Percentiles rank a stretch among this genome's conserved stretches.
These are phyloP conservation scores for Drosophila neotestacea DNA, from an alignment of 2,888 invertebrate species.

Conservation along the genomic window DNA sequence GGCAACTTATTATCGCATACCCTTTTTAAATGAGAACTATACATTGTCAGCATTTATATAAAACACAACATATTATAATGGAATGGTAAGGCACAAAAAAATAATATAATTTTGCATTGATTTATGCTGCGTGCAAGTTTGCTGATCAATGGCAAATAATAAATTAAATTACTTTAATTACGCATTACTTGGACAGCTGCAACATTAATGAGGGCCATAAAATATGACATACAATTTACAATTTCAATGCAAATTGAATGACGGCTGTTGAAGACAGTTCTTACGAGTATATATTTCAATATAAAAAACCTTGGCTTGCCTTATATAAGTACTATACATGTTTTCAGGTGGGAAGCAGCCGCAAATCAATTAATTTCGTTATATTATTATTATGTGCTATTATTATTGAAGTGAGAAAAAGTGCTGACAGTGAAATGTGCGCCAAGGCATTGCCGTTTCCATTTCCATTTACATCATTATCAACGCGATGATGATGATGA, in stretches of 20 bases:
- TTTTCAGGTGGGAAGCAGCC: constrained; percentile 27
- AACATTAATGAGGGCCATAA: constrained; percentile 62
- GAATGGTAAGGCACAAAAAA: constrained; percentile 19
- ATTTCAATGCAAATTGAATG: constrained; percentile 61
- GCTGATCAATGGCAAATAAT: constrained; percentile 80
- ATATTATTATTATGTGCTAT: constrained; percentile 47
- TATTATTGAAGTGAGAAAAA: constrained; percentile 47
- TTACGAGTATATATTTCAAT: constrained; percentile 11
- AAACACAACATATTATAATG: constrained; percentile 30
- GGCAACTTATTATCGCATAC: neutral
- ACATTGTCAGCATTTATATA: constrained; percentile 63
- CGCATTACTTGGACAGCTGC: constrained; percentile 57
- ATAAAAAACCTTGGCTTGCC: constrained; percentile 6
- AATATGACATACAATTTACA: constrained; percentile 66
- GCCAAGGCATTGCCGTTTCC: constrained; percentile 1
- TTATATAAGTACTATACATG: constrained; percentile 13
- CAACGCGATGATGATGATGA: constrained; percentile 17
- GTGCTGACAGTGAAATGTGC: constrained; percentile 51
- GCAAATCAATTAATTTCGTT: constrained; percentile 73
- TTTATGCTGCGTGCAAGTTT: constrained; percentile 67
- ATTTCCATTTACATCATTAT: constrained; percentile 17
- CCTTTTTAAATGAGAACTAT: constrained; percentile 18
- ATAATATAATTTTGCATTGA: constrained; percentile 58
- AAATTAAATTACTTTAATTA: constrained; percentile 80
- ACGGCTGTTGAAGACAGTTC: constrained; percentile 66